Evolutionary conservation across 2,113 vertebrate species (phyloP).

Genomic region (Plestiodon gilberti): DNA sequence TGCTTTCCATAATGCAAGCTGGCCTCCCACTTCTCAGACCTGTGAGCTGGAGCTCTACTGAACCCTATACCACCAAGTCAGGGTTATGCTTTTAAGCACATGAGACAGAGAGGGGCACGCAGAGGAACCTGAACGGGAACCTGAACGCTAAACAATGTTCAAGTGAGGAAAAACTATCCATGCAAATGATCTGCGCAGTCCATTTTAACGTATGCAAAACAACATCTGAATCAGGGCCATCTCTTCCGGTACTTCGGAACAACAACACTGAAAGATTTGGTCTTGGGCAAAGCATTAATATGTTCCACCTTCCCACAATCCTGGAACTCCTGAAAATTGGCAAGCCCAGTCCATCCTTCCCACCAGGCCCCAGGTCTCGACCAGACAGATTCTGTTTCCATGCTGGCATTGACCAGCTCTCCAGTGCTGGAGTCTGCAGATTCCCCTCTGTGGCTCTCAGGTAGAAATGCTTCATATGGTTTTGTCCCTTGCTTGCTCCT

Average conservation of each 20-base stretch:
- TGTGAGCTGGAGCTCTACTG: rapidly evolving
- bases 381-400: not conserved
- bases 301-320: too few species aligned
- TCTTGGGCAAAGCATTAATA: not conserved
- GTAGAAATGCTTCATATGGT: not conserved
- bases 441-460: not conserved
- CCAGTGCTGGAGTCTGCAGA: not conserved
- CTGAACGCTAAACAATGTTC: not conserved
- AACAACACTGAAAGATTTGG: too few species aligned
- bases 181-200: not conserved
- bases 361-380: not conserved
- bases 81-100: not conserved
- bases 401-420: not conserved
- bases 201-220: not conserved
- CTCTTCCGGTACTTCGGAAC: not conserved
- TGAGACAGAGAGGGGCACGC: not conserved
- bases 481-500: not conserved
- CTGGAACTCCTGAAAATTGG: not conserved
- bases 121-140: not conserved
- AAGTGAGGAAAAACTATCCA: too few species aligned
- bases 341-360: not conserved
- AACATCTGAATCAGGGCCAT: not conserved
- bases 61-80: rapidly evolving
- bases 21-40: not conserved
- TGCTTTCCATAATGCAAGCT: rapidly evolving